phyloP scores from a whole-genome alignment of 2,113 vertebrate species.

The Syrmaticus mikado region DNA sequence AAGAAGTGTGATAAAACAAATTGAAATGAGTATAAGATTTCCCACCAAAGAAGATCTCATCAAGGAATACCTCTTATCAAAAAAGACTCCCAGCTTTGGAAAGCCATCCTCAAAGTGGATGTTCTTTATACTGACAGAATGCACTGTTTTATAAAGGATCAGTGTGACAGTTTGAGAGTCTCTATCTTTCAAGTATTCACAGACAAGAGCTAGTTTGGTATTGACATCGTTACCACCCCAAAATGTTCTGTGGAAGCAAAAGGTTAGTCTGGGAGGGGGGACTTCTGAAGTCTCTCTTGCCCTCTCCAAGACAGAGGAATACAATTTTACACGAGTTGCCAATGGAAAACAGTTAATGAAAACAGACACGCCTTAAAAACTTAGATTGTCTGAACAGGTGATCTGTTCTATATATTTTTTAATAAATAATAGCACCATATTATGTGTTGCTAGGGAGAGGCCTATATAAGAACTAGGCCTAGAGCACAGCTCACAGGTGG shows the following conservation, averaged over 20 bases:
- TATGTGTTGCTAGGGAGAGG: not conserved
- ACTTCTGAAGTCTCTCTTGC: not conserved
- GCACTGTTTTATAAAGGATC: not conserved
- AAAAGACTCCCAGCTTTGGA: not conserved
- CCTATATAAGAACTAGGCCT: not conserved
- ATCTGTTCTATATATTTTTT: not conserved
- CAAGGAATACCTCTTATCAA: not conserved
- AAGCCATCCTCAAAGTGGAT: not conserved
- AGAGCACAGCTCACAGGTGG: not conserved
- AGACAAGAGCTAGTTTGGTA: not conserved
- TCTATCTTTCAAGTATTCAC: not conserved
- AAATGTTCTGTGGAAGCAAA: not conserved
- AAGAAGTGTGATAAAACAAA: not conserved
- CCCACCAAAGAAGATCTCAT: not conserved
- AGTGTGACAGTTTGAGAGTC: not conserved
- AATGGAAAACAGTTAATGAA: not conserved
- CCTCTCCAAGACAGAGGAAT: not conserved
- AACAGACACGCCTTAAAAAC: not conserved
- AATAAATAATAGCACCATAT: not conserved
- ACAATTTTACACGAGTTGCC: not conserved
- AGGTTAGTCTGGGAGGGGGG: not conserved
- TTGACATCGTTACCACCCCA: not conserved
- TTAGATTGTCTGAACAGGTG: not conserved
- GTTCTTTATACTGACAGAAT: not conserved
- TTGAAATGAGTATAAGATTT: not conserved